These are phyloP conservation scores for Paracentrotus lividus DNA, from an alignment of 53 echinoderm and acorn worm species.

Conservation along the genomic window DNA sequence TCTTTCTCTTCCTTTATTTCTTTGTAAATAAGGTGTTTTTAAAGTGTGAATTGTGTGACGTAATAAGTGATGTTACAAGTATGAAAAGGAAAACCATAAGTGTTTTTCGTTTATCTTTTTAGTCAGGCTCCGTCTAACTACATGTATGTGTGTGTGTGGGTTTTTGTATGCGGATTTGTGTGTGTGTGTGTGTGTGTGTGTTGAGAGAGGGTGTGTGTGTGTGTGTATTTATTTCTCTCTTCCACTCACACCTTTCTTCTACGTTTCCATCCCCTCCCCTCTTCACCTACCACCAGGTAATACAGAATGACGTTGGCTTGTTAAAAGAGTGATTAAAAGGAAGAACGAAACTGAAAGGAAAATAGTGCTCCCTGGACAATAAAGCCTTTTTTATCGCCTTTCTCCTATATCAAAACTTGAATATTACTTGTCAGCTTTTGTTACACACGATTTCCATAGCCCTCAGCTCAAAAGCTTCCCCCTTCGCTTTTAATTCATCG, in stretches of 20 bases:
- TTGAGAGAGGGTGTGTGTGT: no score
- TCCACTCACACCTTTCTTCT: no score
- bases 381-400: not conserved
- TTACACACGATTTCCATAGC: not conserved
- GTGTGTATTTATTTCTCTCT: not conserved
- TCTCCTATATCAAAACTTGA: not conserved
- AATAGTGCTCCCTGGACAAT: not conserved
- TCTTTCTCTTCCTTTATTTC: not conserved
- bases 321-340: not conserved
- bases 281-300: not conserved
- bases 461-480: not conserved
- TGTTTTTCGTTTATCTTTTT: no score
- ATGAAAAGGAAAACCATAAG: no score
- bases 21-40: no score
- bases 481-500: conserved; percentile 1
- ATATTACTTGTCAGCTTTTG: conserved; percentile 16
- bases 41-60: no score
- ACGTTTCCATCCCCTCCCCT: not conserved
- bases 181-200: no score
- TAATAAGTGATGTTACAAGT: no score
- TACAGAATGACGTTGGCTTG: not conserved
- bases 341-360: not conserved
- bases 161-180: no score
- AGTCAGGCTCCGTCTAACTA: no score
- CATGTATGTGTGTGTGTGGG: no score